Base-by-base conservation (phyloP, 1,140 invertebrate species). In the Drosophila tropicalis region DNA sequence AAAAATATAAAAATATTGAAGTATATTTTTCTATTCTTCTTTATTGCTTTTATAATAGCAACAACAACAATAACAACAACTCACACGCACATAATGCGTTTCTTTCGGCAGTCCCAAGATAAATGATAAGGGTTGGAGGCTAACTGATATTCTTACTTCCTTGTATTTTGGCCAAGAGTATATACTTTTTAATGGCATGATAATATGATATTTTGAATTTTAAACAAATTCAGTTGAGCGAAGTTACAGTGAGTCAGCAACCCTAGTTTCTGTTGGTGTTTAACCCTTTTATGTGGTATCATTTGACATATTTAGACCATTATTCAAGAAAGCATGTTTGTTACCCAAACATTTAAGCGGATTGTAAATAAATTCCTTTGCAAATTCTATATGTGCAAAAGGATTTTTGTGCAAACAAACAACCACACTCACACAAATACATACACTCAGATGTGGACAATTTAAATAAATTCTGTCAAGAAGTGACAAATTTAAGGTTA, bases 61-160 rank as follows among this genome's bases (percentile, higher is more conserved):
- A 55, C 62, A 29, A 29, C 25, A 29, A 55, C 62, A 66, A 76
- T 73, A 79, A 55, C 64, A 66, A 76, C 73, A 79, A 69, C 40
- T 87, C 40, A 75, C 80, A 89, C 84, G 81, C 84, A 89, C 73
- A 89, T 62, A 63, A 55, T 58, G 36, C 60, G 55, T 84, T 72
- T 61, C 40, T 65, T 66, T 62, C 15, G 39, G 41, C 71, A 62
- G 63, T 66, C 47, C 64, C 51, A 29, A 32, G 39, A 44, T 51
- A 34, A 34, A 29, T 36, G 13, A 39, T 39, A 19, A 13, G 13
- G n/a, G 32, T 36, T 36, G 34, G 34, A 62, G 57, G 70, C 61
- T 60, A 75, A 10, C 7, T 36, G 36, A 13, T 13, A 12, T 13
- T 1, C 5, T 29, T 29, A 0, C 29, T 6, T 39, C 10, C 36